These are phyloP conservation scores for Linyphia triangularis DNA, from an alignment of 2,888 invertebrate genomes.

Conservation along the genomic window DNA sequence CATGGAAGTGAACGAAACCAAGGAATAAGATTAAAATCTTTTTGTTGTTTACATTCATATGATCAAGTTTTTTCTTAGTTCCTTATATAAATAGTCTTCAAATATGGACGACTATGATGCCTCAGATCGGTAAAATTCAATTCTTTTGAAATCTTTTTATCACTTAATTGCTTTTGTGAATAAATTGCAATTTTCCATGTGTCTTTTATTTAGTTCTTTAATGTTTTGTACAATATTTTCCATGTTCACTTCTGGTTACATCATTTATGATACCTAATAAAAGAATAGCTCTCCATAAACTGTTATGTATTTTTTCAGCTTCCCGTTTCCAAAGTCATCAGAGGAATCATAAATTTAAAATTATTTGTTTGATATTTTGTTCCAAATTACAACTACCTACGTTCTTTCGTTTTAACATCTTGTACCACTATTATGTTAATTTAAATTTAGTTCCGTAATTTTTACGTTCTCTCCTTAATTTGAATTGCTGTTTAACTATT, in stretches of 20 bases:
- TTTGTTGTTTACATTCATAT: conserved; percentile 70
- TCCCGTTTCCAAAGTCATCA: too few relatives aligned
- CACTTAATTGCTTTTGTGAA: not conserved
- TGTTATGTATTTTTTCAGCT: too few relatives aligned
- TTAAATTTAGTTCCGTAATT: too few relatives aligned
- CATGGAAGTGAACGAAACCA: conserved; percentile 8
- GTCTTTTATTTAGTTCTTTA: not conserved
- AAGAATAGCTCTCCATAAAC: too few relatives aligned
- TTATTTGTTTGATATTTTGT: too few relatives aligned
- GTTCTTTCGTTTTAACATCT: too few relatives aligned
- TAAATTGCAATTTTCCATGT: not conserved
- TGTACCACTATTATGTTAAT: too few relatives aligned
- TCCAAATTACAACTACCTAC: too few relatives aligned
- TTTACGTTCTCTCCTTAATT: too few relatives aligned
- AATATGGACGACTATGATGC: conserved; percentile 67
- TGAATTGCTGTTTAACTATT: too few relatives aligned
- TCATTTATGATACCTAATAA: not conserved
- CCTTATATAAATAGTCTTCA: too few relatives aligned
- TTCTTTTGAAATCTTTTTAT: not conserved
- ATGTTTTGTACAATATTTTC: conserved; percentile 34
- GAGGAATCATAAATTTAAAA: too few relatives aligned
- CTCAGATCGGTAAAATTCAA: conserved; percentile 50
- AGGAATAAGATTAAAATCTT: conserved; percentile 38
- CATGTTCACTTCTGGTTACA: conserved; percentile 9
- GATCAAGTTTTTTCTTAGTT: conserved; percentile 30